Base-by-base conservation (phyloP, 2,888 invertebrate species). In the Ptilodon capucinus region DNA sequence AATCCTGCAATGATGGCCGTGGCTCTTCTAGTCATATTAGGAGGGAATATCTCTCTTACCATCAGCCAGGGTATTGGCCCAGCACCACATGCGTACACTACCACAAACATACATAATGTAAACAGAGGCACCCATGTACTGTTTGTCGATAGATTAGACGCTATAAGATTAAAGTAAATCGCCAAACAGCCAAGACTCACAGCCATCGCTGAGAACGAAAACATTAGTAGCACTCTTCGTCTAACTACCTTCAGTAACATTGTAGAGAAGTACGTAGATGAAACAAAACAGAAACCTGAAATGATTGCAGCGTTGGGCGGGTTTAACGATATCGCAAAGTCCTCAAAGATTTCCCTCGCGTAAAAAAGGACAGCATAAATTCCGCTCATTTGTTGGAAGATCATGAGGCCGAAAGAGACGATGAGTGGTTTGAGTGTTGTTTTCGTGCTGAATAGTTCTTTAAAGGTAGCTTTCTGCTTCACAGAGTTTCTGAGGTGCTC, bases 51-150 rank as follows among this genome's bases (percentile, higher is more conserved):
- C 75, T 95, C 95, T 40, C 95, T 86, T 16, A 93, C 65, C 91
- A 95, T 93, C 67, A 95, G 79, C 94, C 95, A 95, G 0, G 95
- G 95, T 19, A 95, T 93, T 0, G 95, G 95, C 0, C 95, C 95
- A 16, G 92, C 93, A 1, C 95, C 95, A 18, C 93, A 77, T 0
- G 94, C 93, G 66, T 94, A 95, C 0, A 91, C 88, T 4, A 91
- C 84, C 2, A 94, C 92, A 68, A 91, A 94, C 7, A 92, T 53
- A 8, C 92, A 89, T 7, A 94, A 71, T 16, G 92, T 86, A 0
- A 91, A 72, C 0, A 94, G 72, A 0, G 94, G 94, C 1, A 94
- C 66, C 92, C 93, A 93, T 0, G 82, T 81, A 19, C 72, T 69
- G 28, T 69, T 74, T 0, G 62, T 35, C 0, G 73, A 60, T 11